These are phyloP conservation scores for Leptoclinus maculatus DNA, from an alignment of 2,797 vertebrate genomes.

Conservation along the genomic window DNA sequence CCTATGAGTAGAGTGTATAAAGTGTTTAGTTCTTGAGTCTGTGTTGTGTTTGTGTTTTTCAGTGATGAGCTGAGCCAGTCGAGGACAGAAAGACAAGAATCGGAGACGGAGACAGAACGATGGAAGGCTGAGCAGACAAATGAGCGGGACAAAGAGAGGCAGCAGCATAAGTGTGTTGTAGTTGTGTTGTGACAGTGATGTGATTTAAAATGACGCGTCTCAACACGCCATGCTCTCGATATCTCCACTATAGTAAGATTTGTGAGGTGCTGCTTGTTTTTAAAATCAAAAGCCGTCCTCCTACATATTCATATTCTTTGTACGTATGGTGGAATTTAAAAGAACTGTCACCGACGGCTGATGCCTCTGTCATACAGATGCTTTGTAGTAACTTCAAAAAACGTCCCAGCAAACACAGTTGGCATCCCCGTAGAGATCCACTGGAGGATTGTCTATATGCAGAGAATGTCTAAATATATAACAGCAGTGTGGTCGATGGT, in stretches of 20 bases:
- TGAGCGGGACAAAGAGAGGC: slow-evolving; percentile 57
- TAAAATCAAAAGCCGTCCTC: background rate
- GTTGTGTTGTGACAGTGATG: background rate
- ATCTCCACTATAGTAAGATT: background rate
- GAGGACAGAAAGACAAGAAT: slow-evolving; percentile 77
- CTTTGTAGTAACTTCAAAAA: slow-evolving; percentile 18
- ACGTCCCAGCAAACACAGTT: background rate
- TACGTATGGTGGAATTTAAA: background rate
- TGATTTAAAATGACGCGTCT: background rate
- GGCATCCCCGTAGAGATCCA: background rate
- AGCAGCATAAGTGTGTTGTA: slow-evolving; percentile 68
- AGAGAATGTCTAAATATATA: slow-evolving; percentile 18
- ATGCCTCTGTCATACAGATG: background rate
- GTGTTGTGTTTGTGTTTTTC: slow-evolving; percentile 44
- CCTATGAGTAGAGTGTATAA: background rate
- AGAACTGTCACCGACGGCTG: background rate
- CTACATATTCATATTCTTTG: background rate
- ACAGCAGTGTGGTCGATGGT: background rate
- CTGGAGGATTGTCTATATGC: background rate
- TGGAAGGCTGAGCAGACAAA: slow-evolving; percentile 69
- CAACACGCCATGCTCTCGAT: background rate
- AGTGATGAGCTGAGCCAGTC: slow-evolving; percentile 82
- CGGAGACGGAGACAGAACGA: slow-evolving; percentile 77
- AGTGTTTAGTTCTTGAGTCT: background rate
- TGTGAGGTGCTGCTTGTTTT: background rate